phyloP scores from a whole-genome alignment of 2,888 invertebrate genomes.

The Nomada fabriciana region DNA sequence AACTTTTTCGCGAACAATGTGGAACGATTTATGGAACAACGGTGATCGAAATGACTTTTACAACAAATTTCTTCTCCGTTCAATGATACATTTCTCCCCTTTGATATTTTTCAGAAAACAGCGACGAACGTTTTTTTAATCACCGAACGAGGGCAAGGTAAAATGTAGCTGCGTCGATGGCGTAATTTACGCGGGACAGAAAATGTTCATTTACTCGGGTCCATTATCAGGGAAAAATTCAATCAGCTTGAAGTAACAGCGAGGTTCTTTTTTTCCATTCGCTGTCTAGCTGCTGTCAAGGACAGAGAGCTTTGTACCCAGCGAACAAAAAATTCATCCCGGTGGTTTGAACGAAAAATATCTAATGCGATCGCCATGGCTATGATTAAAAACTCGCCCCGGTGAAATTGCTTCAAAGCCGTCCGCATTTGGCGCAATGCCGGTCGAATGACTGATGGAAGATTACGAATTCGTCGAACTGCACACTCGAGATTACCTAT shows the following conservation, averaged over 20 bases:
- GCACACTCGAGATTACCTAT: neutral
- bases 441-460: neutral
- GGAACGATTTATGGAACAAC: no score
- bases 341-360: neutral
- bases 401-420: neutral
- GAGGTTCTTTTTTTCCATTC: neutral
- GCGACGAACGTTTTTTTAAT: neutral
- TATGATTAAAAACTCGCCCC: neutral
- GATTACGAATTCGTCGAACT: neutral
- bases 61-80: no score
- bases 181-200: neutral
- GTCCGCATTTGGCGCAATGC: neutral
- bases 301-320: conserved; percentile 3
- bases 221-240: conserved; percentile 29
- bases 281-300: conserved; percentile 1
- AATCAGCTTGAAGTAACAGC: conserved; percentile 23
- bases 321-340: neutral
- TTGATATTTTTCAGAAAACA: neutral
- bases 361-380: neutral
- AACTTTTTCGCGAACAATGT: no score
- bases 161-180: neutral
- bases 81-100: neutral
- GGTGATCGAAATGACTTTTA: no score
- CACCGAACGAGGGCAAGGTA: neutral
- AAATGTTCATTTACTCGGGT: conserved; percentile 1